A percentile compares a stretch with the other conserved stretches of the same genome.
Evolutionary conservation across 2,113 vertebrate species (phyloP).

Genomic region (Pitta sordida): DNA sequence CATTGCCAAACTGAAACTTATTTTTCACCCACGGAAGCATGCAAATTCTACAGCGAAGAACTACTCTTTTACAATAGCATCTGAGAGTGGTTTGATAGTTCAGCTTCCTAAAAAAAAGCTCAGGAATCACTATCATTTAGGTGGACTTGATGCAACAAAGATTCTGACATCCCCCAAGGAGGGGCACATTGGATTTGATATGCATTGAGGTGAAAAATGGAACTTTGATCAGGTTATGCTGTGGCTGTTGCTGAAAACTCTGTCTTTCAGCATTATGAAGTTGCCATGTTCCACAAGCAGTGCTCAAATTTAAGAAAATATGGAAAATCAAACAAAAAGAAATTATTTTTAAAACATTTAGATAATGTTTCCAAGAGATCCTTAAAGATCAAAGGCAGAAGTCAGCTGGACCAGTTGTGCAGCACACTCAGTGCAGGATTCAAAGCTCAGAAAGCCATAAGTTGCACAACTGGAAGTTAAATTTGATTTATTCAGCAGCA

Average conservation of each 20-base stretch:
- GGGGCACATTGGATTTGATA: not conserved
- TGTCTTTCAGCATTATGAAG: not conserved
- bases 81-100: not conserved
- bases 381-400: not conserved
- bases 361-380: not conserved
- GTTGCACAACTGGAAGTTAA: constrained; percentile 57
- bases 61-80: not conserved
- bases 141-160: not conserved
- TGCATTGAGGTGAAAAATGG: not conserved
- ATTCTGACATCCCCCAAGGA: not conserved
- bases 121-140: not conserved
- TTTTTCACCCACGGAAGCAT: not conserved
- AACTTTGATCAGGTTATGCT: not conserved
- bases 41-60: not conserved
- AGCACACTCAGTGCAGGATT: not conserved
- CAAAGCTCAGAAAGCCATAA: constrained; percentile 43
- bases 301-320: not conserved
- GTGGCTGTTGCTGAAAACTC: not conserved
- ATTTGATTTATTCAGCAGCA: constrained; percentile 56
- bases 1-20: not conserved
- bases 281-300: not conserved
- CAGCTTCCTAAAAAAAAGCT: not conserved
- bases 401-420: constrained; percentile 7
- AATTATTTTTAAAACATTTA: not conserved
- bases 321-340: rapidly evolving